Conservation (phyloP, 2,888 invertebrate species). For the Himalopsyche japonica region DNA sequence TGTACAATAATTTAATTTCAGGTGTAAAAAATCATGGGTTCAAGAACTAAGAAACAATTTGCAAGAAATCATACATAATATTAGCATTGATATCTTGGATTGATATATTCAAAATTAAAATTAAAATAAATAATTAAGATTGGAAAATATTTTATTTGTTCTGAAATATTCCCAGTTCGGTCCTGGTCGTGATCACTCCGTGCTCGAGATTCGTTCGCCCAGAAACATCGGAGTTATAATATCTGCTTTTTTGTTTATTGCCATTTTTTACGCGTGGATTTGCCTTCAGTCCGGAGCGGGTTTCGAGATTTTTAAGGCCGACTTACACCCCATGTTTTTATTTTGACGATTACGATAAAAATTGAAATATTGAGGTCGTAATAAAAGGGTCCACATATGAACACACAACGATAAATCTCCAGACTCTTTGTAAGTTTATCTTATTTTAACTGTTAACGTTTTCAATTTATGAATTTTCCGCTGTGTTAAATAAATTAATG, state of each 20-base stretch:
- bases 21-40: no score
- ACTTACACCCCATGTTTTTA: not conserved
- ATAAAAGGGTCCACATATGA: not conserved
- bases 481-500: no score
- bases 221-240: conserved; percentile 7
- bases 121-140: no score
- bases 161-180: not conserved
- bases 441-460: not conserved
- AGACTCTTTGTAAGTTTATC: not conserved
- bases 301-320: not conserved
- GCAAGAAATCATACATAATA: no score
- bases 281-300: not conserved
- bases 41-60: no score
- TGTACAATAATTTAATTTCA: no score
- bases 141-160: no score
- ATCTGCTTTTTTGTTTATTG: conserved; percentile 24
- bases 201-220: not conserved
- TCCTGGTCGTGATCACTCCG: not conserved
- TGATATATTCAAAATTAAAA: no score
- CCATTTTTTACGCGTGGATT: conserved; percentile 14
- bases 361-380: not conserved
- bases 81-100: no score
- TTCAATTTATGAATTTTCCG: not conserved
- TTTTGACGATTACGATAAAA: not conserved
- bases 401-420: not conserved